Evolutionary conservation across 2,113 vertebrate species (phyloP).

Genomic region (Petrocephalus microphthalmus): DNA sequence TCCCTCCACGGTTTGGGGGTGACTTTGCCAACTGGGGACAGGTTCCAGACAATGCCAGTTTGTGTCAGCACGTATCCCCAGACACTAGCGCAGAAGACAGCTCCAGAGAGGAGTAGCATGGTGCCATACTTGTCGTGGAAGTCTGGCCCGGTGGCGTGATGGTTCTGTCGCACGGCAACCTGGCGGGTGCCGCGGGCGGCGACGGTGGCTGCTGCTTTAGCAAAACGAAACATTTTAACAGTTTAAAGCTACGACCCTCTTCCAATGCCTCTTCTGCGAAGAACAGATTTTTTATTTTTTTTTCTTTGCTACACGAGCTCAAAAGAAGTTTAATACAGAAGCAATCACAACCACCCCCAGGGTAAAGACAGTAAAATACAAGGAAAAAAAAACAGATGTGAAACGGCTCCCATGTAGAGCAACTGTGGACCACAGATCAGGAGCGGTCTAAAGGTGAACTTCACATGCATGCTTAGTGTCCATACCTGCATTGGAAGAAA

Average conservation of each 20-base stretch:
- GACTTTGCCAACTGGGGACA: conserved; percentile 80
- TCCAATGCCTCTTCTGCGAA: no score
- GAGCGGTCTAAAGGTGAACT: not conserved
- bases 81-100: conserved; percentile 47
- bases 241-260: no score
- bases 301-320: not conserved
- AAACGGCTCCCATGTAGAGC: not conserved
- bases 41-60: conserved; percentile 75
- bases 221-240: no score
- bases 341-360: not conserved
- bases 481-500: conserved; percentile 49
- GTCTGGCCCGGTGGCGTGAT: conserved; percentile 1
- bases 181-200: conserved; percentile 52
- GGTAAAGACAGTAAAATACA: not conserved
- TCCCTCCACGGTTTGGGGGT: conserved; percentile 74
- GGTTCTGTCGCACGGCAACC: conserved; percentile 49
- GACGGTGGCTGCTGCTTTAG: no score
- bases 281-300: no score
- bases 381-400: not conserved
- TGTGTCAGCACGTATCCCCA: conserved; percentile 66
- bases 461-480: conserved; percentile 49
- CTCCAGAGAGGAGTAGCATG: conserved; percentile 41
- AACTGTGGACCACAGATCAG: conserved; percentile 15
- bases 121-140: conserved; percentile 62
- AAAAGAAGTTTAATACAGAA: not conserved